Percentiles rank a stretch among this genome's conserved stretches.
Conservation (phyloP, 2,113 vertebrate genomes). For the Lepus europaeus region DNA sequence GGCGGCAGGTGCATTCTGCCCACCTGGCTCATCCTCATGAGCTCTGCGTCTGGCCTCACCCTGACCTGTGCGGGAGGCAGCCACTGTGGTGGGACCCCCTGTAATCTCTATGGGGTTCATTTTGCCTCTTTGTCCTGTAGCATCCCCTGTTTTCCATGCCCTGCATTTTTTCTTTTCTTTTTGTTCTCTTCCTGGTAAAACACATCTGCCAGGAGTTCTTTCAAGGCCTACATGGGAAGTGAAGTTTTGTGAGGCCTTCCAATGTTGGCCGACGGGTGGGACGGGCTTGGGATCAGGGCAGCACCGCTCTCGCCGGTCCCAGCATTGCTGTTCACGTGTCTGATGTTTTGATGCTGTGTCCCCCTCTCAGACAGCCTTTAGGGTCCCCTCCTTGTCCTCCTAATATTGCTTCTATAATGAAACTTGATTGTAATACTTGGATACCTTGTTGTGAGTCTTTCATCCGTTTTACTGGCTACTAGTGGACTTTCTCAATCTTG, state of each 20-base stretch:
- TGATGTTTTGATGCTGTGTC: not conserved
- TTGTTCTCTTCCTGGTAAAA: not conserved
- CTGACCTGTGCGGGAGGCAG: not conserved
- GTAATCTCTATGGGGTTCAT: not conserved
- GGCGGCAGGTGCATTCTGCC: not conserved
- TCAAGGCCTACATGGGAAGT: not conserved
- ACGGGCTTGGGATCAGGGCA: not conserved
- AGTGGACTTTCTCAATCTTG: not conserved
- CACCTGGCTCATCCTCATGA: not conserved
- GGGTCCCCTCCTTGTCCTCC: not conserved
- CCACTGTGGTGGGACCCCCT: not conserved
- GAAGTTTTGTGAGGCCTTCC: not conserved
- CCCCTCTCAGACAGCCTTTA: not conserved
- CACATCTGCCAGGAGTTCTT: not conserved
- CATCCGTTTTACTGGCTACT: not conserved
- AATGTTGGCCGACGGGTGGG: not conserved
- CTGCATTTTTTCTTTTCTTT: not conserved
- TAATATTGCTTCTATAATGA: constrained; percentile 11
- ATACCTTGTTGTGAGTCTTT: not conserved
- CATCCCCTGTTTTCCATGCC: not conserved
- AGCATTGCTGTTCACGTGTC: not conserved
- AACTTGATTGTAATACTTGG: not conserved
- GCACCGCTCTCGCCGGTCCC: not conserved
- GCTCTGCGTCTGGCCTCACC: fast-evolving
- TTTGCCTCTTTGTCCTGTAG: not conserved